Conservation (phyloP, 2,797 vertebrate species). For the Gallinago nigripennis region DNA sequence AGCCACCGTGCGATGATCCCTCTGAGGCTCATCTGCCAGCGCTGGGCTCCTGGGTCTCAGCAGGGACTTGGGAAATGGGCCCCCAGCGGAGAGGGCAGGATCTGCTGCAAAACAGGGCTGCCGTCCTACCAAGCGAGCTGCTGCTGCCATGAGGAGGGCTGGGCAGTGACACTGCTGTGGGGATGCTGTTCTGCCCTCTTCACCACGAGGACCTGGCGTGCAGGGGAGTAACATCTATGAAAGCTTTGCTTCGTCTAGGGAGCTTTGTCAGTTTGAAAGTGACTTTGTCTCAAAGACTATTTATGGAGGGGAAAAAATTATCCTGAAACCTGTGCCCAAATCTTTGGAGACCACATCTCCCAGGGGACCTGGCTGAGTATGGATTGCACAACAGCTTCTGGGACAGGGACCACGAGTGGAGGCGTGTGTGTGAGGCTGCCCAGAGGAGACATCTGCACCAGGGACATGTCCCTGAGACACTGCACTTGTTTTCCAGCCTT, state of each 20-base stretch:
- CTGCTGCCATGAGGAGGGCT: not conserved
- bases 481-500: constrained; percentile 43
- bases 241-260: not conserved
- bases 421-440: not conserved
- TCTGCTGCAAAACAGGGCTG: not conserved
- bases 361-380: not conserved
- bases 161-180: not conserved
- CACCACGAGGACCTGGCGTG: not conserved
- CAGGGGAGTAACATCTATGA: not conserved
- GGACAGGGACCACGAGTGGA: not conserved
- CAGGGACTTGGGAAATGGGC: not conserved
- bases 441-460: not conserved
- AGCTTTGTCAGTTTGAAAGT: not conserved
- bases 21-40: rapidly evolving
- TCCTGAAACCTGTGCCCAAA: not conserved
- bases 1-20: not conserved
- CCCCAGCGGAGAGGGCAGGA: not conserved
- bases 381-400: constrained; percentile 8
- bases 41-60: not conserved
- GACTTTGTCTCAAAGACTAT: not conserved
- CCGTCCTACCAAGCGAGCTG: not conserved
- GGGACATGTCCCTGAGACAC: not conserved
- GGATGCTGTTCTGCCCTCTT: not conserved
- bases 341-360: not conserved
- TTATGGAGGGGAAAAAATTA: not conserved